Conservation (phyloP, 2,797 vertebrate genomes). For the Morus bassanus region DNA sequence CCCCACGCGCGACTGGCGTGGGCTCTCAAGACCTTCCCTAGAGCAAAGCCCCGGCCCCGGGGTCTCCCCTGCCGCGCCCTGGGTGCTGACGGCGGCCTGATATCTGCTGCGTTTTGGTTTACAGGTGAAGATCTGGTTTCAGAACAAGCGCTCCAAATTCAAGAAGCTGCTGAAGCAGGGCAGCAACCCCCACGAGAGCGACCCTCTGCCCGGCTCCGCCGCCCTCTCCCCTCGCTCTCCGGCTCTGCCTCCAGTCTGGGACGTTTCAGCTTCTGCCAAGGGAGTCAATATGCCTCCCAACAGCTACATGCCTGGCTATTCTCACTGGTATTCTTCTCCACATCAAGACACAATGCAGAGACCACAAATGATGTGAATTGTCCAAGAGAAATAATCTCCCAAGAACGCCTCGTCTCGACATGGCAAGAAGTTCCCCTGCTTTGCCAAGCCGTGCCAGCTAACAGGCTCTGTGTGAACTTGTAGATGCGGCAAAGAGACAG, state of each 20-base stretch:
- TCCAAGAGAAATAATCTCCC: slow-evolving; percentile 58
- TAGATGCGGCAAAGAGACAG: slow-evolving; percentile 54
- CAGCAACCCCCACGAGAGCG: slow-evolving; percentile 91
- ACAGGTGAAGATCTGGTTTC: slow-evolving; percentile 99
- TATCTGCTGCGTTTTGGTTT: slow-evolving; percentile 41
- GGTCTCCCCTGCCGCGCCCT: neutral
- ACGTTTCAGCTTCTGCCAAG: slow-evolving; percentile 95
- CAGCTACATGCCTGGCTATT: slow-evolving; percentile 98
- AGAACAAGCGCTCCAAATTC: slow-evolving; percentile 99
- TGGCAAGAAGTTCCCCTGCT: slow-evolving; percentile 65
- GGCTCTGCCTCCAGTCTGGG: slow-evolving; percentile 95
- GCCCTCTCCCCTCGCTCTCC: slow-evolving; percentile 93
- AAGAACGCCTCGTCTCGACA: slow-evolving; percentile 66
- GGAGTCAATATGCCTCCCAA: slow-evolving; percentile 96
- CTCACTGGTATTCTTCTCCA: slow-evolving; percentile 98
- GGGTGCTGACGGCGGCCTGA: slow-evolving; percentile 6
- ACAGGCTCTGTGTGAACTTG: slow-evolving; percentile 69
- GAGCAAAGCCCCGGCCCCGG: neutral
- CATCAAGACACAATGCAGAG: slow-evolving; percentile 99
- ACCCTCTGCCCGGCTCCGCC: slow-evolving; percentile 89
- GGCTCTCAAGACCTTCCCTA: neutral
- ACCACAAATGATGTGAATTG: slow-evolving; percentile 86
- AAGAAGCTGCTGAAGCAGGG: slow-evolving; percentile 98
- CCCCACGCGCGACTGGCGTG: neutral
- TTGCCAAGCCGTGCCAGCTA: slow-evolving; percentile 66